Conservation (phyloP, 2,113 vertebrate genomes). For the Pelmatolapia mariae region DNA sequence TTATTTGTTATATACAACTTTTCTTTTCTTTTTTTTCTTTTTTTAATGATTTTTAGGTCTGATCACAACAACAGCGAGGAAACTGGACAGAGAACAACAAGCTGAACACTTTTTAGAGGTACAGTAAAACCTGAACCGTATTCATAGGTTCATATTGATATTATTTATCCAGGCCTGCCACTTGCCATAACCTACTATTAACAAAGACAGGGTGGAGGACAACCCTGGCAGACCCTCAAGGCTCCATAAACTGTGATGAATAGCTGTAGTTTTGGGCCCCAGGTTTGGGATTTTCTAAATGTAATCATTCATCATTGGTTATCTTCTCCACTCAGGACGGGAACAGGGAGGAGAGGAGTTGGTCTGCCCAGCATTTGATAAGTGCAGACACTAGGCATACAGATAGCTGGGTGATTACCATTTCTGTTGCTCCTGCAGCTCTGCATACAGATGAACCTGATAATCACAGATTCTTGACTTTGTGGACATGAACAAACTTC, state of each 20-base stretch:
- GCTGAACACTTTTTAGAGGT: slow-evolving; percentile 97
- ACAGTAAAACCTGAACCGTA: slow-evolving; percentile 39
- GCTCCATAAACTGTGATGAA: slow-evolving; percentile 64
- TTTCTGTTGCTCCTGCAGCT: slow-evolving; percentile 39
- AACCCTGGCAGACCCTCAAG: slow-evolving; percentile 50
- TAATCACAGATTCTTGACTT: slow-evolving; percentile 54
- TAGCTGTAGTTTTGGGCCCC: slow-evolving; percentile 43
- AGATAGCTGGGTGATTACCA: slow-evolving; percentile 62
- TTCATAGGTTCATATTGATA: slow-evolving; percentile 15
- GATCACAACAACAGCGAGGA: slow-evolving; percentile 93
- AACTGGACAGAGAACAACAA: slow-evolving; percentile 95
- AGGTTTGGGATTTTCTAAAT: slow-evolving; percentile 53
- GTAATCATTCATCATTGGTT: slow-evolving; percentile 68
- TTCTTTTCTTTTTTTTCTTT: not conserved
- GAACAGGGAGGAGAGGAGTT: slow-evolving; percentile 36
- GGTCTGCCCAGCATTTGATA: slow-evolving; percentile 54
- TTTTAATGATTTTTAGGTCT: slow-evolving; percentile 74
- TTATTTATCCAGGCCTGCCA: slow-evolving; percentile 54
- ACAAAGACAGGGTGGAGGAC: slow-evolving; percentile 47
- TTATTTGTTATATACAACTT: not conserved
- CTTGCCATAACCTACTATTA: slow-evolving; percentile 48
- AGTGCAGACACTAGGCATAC: slow-evolving; percentile 54
- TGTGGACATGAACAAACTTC: slow-evolving; percentile 38
- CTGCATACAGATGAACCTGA: slow-evolving; percentile 66
- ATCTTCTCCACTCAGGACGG: slow-evolving; percentile 59